Base-by-base conservation (phyloP, 1,140 invertebrate genomes). In the Vollenhovia emeryi region DNA sequence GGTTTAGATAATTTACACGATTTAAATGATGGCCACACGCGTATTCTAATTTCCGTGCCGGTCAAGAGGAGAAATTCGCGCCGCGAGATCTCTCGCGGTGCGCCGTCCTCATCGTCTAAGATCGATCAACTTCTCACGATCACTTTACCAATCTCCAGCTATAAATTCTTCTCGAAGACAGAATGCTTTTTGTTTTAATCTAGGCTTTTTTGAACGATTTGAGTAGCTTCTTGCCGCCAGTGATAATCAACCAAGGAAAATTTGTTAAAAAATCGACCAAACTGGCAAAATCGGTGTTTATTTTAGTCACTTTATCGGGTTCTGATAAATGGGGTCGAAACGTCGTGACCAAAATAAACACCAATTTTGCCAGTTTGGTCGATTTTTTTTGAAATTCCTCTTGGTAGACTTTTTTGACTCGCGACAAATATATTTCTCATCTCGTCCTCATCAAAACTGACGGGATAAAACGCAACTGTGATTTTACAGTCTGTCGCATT, bases 61-160 rank as follows among this genome's bases (percentile, higher is more conserved):
- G 45, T 36, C 43, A 33, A 64, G 27, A 78, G 55, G 83, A 85
- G 82, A 85, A 85, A 78, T 79, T 85, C 24, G 36, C 50, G 24
- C 6, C 33, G 43, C 36, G 48, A 84, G 18, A 78, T 79, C 60
- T 57, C 74, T 52, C 27, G 55, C 6, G 8, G 3, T 43, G n/a
- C 33, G n/a, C 7, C 50, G 21, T 33, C 15, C 50, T 27, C 45
- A n/a, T n/a, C 4, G 21, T 82, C 36, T 50, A 83, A 74, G 60
- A 21, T 60, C 57, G 6, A 60, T 11, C 62, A 27, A 24, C 3
- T n/a, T 66, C 21, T 66, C 62, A 45, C 21, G 40, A 43, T 66
- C 11, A 8, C 11, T 50, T 71, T 15, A 9, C 8, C 9, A 69
- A 69, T 69, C 66, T 8, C 4, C 15, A 48, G 36, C 1, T 64